Evolutionary conservation across 30 jellyfish, hydroid and myxozoan genomes (phyloP).

Genomic region (Hydractinia echinata): DNA sequence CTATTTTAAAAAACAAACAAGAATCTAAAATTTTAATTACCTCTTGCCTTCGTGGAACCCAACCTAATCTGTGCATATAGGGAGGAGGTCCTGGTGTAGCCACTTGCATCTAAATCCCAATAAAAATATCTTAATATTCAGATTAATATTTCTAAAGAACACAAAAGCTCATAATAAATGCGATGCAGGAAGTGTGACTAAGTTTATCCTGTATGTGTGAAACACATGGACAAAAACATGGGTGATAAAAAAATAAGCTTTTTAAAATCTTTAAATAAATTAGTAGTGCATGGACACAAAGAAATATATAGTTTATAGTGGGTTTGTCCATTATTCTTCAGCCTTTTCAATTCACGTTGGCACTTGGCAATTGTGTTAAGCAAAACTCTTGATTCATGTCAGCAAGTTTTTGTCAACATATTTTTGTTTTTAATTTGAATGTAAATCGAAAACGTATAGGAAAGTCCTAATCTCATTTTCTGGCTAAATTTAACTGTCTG

Average conservation of each 20-base stretch:
- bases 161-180: not conserved
- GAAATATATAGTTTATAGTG: too few relatives aligned
- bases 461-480: too few relatives aligned
- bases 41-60: slow-evolving; percentile 94
- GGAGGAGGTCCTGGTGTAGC: slow-evolving; percentile 83
- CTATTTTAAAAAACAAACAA: too few relatives aligned
- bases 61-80: slow-evolving; percentile 88
- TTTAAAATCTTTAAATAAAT: not conserved
- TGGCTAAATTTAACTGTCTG: too few relatives aligned
- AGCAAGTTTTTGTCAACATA: too few relatives aligned
- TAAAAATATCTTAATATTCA: not conserved
- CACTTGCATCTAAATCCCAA: slow-evolving; percentile 28
- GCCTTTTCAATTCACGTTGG: too few relatives aligned
- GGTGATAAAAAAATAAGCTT: too few relatives aligned
- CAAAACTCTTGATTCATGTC: too few relatives aligned
- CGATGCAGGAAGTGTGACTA: not conserved
- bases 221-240: not conserved
- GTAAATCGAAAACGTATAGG: too few relatives aligned
- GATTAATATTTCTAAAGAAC: not conserved
- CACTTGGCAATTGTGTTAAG: too few relatives aligned
- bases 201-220: not conserved
- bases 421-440: too few relatives aligned
- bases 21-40: slow-evolving; percentile 22
- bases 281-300: not conserved
- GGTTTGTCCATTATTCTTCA: too few relatives aligned